These are phyloP conservation scores for Ciconia stormi DNA, from an alignment of 2,113 vertebrate species.

Conservation along the genomic window DNA sequence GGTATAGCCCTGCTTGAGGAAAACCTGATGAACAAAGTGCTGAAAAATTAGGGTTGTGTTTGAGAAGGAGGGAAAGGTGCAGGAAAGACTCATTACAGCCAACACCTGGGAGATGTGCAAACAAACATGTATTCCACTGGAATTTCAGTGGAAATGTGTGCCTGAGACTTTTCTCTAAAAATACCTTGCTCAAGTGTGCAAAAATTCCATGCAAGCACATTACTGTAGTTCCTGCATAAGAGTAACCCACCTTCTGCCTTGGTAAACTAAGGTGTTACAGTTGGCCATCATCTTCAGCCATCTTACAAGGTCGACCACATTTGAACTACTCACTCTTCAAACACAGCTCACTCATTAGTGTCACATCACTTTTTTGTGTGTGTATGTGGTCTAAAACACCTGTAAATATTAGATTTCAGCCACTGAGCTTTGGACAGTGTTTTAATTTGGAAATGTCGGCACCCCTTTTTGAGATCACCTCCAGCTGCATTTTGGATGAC, in stretches of 20 bases:
- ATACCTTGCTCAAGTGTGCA: fast-evolving
- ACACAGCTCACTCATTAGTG: not conserved
- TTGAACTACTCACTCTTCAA: not conserved
- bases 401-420: not conserved
- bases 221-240: not conserved
- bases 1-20: not conserved
- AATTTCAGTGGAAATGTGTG: not conserved
- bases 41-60: not conserved
- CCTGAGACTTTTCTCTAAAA: not conserved
- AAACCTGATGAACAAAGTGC: not conserved
- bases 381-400: not conserved
- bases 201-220: fast-evolving
- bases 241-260: not conserved
- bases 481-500: not conserved
- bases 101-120: not conserved
- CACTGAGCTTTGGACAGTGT: not conserved
- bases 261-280: not conserved
- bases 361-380: not conserved
- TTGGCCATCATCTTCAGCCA: not conserved
- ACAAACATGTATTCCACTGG: not conserved
- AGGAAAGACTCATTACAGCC: not conserved
- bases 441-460: not conserved
- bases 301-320: not conserved
- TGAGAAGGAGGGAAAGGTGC: not conserved
- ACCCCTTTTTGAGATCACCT: not conserved